phyloP scores from a whole-genome alignment of 2,888 invertebrate species.

The Hirtodrosophila trivittata region DNA sequence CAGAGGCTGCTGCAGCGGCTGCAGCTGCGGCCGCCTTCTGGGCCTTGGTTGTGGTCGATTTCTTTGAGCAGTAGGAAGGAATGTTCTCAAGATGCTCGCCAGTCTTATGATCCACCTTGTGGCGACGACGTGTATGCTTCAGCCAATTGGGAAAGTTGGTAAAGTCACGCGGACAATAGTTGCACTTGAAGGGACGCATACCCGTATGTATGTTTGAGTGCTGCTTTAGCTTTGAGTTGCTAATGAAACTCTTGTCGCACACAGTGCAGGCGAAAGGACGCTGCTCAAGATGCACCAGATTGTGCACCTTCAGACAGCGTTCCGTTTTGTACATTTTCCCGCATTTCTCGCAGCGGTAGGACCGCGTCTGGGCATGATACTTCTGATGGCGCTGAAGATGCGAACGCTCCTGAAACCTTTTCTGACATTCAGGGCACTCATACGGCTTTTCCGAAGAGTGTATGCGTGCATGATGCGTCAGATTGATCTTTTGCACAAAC shows the following conservation, averaged over 20 bases:
- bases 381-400: slow-evolving; percentile 84
- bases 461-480: slow-evolving; percentile 83
- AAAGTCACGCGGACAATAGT: slow-evolving; percentile 86
- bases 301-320: slow-evolving; percentile 86
- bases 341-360: slow-evolving; percentile 83
- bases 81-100: slow-evolving; percentile 83
- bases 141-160: slow-evolving; percentile 87
- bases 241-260: slow-evolving; percentile 86
- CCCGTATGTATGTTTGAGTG: slow-evolving; percentile 86
- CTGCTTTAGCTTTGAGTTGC: slow-evolving; percentile 86
- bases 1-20: slow-evolving; percentile 49
- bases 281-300: slow-evolving; percentile 85
- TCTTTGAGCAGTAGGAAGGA: slow-evolving; percentile 83
- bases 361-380: slow-evolving; percentile 83
- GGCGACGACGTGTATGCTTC: slow-evolving; percentile 86
- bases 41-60: slow-evolving; percentile 75
- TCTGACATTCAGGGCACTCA: slow-evolving; percentile 83
- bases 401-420: slow-evolving; percentile 83
- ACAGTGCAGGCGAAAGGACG: slow-evolving; percentile 85
- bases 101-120: slow-evolving; percentile 85
- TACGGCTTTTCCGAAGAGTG: slow-evolving; percentile 83
- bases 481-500: slow-evolving; percentile 84
- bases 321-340: slow-evolving; percentile 85
- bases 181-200: slow-evolving; percentile 86
- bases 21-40: slow-evolving; percentile 65